Evolutionary conservation across 1,140 invertebrate genomes (phyloP).

Genomic region (Campoletis sonorensis): DNA sequence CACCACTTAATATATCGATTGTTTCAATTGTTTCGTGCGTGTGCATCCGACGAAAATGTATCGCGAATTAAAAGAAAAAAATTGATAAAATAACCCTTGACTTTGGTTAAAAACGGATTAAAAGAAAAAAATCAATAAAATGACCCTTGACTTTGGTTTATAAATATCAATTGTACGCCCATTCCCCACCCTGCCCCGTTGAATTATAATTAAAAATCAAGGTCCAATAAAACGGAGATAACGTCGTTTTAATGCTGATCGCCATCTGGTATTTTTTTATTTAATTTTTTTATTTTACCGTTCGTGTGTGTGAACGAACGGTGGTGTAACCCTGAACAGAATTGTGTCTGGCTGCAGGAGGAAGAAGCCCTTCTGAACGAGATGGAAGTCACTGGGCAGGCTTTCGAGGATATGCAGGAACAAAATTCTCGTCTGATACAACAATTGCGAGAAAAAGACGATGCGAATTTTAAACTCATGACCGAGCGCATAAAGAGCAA

Average conservation of each 20-base stretch:
- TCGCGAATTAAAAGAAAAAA: no score
- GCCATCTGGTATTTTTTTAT: no score
- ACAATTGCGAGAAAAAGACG: conserved; percentile 97
- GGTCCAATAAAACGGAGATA: no score
- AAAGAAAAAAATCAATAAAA: no score
- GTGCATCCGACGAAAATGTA: no score
- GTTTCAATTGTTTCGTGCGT: conserved; percentile 30
- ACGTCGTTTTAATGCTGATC: no score
- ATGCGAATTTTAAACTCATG: conserved; percentile 99
- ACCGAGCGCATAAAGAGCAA: conserved; percentile 98
- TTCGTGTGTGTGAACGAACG: conserved; percentile 63
- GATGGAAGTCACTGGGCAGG: conserved; percentile 99
- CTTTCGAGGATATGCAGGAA: conserved; percentile 99
- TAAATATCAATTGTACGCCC: no score
- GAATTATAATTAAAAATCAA: no score
- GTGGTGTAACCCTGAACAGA: conserved; percentile 74
- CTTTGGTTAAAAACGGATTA: no score
- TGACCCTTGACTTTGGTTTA: no score
- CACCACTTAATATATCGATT: conserved; percentile 26
- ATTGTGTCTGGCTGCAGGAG: conserved; percentile 82
- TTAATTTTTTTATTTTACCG: conserved; percentile 45
- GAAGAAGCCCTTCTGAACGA: conserved; percentile 98
- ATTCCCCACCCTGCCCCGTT: no score
- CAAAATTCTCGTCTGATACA: conserved; percentile 98
- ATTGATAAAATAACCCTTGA: conserved; percentile 44